Evolutionary conservation across 2,888 invertebrate species (phyloP), one percentile per base, ranked within the genome.

Genomic region (Noctuana brunneofusca): DNA sequence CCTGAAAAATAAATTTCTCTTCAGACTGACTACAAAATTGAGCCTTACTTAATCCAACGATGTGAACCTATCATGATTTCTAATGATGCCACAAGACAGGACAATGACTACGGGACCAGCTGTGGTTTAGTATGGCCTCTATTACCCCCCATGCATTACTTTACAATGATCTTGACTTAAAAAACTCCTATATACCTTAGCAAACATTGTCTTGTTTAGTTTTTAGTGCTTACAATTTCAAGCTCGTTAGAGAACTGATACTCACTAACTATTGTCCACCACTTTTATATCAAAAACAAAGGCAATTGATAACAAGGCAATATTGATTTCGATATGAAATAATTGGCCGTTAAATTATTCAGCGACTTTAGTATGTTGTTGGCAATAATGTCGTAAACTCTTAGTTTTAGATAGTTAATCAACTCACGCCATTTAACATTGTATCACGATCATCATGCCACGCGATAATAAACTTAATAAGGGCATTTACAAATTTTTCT

Each of bases 321-420:
- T 35, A 60, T 62, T 49, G 54, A 62, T 55, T 62, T 54, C 60
- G 48, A 24, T 62, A 55, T 55, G 27, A 14, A 27, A 27, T 62
- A 62, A 62, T 62, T 48, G 60, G 48, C 46, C 11, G 46, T 54
- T 54, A 60, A 54, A 54, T 38, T 60, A 60, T 60, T 60, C 54
- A 60, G 38, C 24, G 32, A 16, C 27, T 6, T n/a, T 48, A n/a
- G 35, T 52, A 48, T 60, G 54, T 60, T 16, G 60, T 38, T 24
- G 46, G 48, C 48, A 54, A 60, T 54, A 53, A 46, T 60, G 54
- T 48, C 22, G 60, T 12, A 60, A 60, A 48, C 54, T 53, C 24
- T 48, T 54, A 46, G 52, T 43, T 32, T 20, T n/a, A 54, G 48
- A 48, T 35, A 35, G 12, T n/a, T 18, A 54, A 32, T 54, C 43